Conservation (phyloP, 2,113 vertebrate genomes). For the Nansenia antarctica region DNA sequence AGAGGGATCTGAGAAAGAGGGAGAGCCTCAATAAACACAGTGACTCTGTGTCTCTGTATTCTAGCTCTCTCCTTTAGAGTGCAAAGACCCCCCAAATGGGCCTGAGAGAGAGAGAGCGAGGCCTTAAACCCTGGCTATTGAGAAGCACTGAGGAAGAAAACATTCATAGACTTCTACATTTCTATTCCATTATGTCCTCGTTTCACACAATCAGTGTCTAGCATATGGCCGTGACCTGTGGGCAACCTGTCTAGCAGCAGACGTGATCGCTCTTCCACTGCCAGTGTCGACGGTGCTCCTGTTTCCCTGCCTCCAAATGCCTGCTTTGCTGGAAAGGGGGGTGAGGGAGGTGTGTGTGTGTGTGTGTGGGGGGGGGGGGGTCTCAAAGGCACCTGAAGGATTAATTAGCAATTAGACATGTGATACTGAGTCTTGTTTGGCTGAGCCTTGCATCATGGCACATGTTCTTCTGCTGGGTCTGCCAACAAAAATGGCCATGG, state of each 20-base stretch:
- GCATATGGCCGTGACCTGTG: slow-evolving; percentile 11
- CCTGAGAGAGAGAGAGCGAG: neutral
- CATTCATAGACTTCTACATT: neutral
- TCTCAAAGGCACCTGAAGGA: slow-evolving; percentile 36
- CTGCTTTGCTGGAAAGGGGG: slow-evolving; percentile 5
- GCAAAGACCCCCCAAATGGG: slow-evolving; percentile 14
- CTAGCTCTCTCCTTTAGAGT: neutral
- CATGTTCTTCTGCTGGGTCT: slow-evolving; percentile 8
- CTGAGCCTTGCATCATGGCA: neutral
- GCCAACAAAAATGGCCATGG: neutral
- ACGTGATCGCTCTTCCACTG: neutral
- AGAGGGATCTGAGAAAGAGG: neutral
- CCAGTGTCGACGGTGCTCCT: neutral
- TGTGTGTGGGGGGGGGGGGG: slow-evolving; percentile 1
- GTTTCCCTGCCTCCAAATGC: slow-evolving; percentile 12
- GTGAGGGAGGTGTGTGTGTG: too few species aligned
- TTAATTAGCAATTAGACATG: slow-evolving; percentile 42
- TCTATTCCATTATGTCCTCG: neutral
- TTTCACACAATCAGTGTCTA: slow-evolving; percentile 1
- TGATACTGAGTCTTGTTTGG: slow-evolving; percentile 17
- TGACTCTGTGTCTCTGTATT: slow-evolving; percentile 3
- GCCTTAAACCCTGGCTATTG: neutral
- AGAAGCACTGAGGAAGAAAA: neutral
- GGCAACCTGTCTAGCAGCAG: neutral
- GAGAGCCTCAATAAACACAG: neutral